Evolutionary conservation across 2,797 vertebrate species (phyloP), one percentile per base, ranked within the genome.

Genomic region (Chromis chromis): DNA sequence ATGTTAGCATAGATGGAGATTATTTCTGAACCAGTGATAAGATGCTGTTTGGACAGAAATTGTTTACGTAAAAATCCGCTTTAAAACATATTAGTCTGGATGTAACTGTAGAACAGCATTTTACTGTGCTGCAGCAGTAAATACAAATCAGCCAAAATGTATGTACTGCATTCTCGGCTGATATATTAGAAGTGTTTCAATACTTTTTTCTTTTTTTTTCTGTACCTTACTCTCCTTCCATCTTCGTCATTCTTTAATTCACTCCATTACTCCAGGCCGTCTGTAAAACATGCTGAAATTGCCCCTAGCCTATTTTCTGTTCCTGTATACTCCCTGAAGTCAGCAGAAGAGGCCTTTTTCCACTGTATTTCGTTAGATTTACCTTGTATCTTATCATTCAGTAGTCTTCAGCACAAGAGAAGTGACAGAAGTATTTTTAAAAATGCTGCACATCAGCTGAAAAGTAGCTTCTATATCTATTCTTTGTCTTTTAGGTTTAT

Each of bases 281-380:
- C 27, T 80, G 46, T 82, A 22, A 49, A 78, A 76, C 69, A 76
- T 66, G 70, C 50, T 77, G 53, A 73, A 78, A 86, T 83, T 82
- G 54, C 71, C 67, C 19, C 63, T 84, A 70, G 57, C 36, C 78
- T 74, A 78, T 81, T 84, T 81, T 77, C 70, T 39, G 62, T 67
- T 69, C 62, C 68, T 60, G 28, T 70, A 27, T 57, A n/a, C 69
- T 87, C 53, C 83, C 76, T 69, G 21, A 82, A 74, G 66, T 80
- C 74, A 65, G 62, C 76, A 76, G 16, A 80, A 77, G 54, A 55
- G 33, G 21, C 4, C 7, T 42, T 78, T 71, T 70, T 70, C 11
- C 28, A 60, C 36, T 54, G n/a, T 70, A 52, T 65, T 81, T 72
- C 60, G 56, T 48, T 39, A 49, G 52, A 54, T 69, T 61, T 75